Base-by-base conservation (phyloP, 1,140 invertebrate species). In the Ips nitidus region DNA sequence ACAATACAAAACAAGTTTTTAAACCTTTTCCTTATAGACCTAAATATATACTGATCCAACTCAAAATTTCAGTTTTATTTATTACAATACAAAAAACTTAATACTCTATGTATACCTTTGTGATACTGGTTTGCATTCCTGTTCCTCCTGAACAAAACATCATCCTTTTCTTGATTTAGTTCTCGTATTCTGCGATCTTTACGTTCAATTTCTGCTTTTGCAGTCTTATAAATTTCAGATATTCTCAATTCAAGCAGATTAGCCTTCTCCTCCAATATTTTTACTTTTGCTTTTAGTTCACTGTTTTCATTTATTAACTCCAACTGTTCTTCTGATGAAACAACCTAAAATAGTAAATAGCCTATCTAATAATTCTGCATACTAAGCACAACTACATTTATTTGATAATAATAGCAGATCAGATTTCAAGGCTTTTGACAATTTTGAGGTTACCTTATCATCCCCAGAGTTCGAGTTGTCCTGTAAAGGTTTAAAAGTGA, bases 181-280 rank as follows among this genome's bases (percentile, higher is more conserved):
- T 84, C 79, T 4, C 66, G 55, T 56, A 84, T 82, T 45, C 74
- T 79, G 53, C 71, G 75, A 68, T 84, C 81, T 69, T 84, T 85
- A 8, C 84, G 73, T 38, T 68, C 41, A 65, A 85, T 79, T 78
- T 85, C 84, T 3, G 77, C 74, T 70, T 78, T 81, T 0, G 83
- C 83, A 37, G 83, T 85, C 73, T 81, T 80, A 36, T 81, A 74
- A 36, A 85, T 69, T 5, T 82, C 82, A 2, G 81, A 82, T 22
- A 83, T 71, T 74, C 83, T 83, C 1, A 40, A 70, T 56, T 79
- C 71, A 38, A 84, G 75, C 7, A 66, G 75, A 53, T 74, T 56
- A 7, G 81, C 80, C 1, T 69, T 38, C 45, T 73, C 74, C 41
- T 77, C 61, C 8, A 79, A 62, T 38, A 68, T 45, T 43, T 56